These are phyloP conservation scores for Protaetia brevitarsis DNA, from an alignment of 1,140 invertebrate species.

Conservation along the genomic window DNA sequence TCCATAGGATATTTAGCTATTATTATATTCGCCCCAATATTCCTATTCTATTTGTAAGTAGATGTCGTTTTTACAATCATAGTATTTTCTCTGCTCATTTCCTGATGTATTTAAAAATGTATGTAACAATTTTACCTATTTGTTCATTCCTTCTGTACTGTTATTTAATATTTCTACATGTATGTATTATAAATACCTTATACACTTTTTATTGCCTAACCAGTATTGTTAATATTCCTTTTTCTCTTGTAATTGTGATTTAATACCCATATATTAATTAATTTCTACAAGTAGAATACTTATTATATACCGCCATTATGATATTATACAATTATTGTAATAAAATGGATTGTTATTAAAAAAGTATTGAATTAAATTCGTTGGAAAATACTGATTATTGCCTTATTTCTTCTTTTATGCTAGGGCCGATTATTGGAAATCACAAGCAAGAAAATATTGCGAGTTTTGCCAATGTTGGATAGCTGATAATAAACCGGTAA, in stretches of 20 bases:
- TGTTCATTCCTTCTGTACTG: neutral
- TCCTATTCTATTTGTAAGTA: no score
- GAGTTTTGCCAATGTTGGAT: constrained; percentile 99
- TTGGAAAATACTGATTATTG: neutral
- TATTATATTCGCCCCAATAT: no score
- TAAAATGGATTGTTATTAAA: constrained; percentile 7
- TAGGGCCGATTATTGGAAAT: constrained; percentile 97
- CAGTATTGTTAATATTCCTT: neutral
- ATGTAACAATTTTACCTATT: neutral
- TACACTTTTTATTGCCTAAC: neutral
- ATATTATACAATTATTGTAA: neutral
- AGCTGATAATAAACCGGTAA: constrained; percentile 92
- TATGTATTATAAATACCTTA: neutral
- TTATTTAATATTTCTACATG: neutral
- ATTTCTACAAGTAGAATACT: neutral
- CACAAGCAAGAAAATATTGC: constrained; percentile 91
- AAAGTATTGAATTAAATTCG: constrained; percentile 14
- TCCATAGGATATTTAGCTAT: no score
- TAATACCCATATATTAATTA: neutral
- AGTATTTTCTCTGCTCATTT: no score
- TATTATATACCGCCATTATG: no score
- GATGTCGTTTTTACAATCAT: no score
- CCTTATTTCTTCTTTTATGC: neutral
- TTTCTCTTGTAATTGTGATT: neutral
- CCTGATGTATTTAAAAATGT: neutral